phyloP scores from a whole-genome alignment of 2,888 invertebrate genomes.

The Azorinus chamasolen region DNA sequence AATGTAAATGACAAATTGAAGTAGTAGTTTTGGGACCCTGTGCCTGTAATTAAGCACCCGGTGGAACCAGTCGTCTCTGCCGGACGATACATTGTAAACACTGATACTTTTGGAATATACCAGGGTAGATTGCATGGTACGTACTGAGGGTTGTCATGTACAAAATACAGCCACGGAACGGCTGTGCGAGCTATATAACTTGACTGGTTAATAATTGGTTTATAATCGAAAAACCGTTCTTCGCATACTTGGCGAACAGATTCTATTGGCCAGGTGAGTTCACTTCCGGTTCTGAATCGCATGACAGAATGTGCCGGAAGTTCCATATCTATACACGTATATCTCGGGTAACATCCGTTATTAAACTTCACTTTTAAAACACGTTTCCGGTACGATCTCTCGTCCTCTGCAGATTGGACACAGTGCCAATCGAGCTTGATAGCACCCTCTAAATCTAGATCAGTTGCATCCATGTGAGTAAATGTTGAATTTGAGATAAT shows the following conservation, averaged over 20 bases:
- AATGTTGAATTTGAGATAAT: constrained; percentile 49
- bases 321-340: constrained; percentile 61
- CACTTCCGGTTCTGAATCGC: constrained; percentile 50
- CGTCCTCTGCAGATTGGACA: constrained; percentile 35
- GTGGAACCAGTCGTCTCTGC: constrained; percentile 25
- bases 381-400: constrained; percentile 13
- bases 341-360: constrained; percentile 60
- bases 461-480: constrained; percentile 18
- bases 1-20: constrained; percentile 51
- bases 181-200: constrained; percentile 41
- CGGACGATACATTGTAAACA: constrained; percentile 51
- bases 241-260: constrained; percentile 53
- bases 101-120: constrained; percentile 59
- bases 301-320: constrained; percentile 53
- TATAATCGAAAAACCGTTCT: constrained; percentile 57
- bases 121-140: constrained; percentile 60
- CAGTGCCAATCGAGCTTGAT: constrained; percentile 47
- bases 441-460: background rate
- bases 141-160: constrained; percentile 48
- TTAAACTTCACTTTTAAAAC: constrained; percentile 56
- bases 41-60: constrained; percentile 47
- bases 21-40: constrained; percentile 37
- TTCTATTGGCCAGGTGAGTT: constrained; percentile 59
- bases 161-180: constrained; percentile 57
- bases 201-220: constrained; percentile 23